Percentiles rank a stretch among this genome's conserved stretches.
Conservation (phyloP, 2,888 invertebrate species). For the Nysson spinosus region DNA sequence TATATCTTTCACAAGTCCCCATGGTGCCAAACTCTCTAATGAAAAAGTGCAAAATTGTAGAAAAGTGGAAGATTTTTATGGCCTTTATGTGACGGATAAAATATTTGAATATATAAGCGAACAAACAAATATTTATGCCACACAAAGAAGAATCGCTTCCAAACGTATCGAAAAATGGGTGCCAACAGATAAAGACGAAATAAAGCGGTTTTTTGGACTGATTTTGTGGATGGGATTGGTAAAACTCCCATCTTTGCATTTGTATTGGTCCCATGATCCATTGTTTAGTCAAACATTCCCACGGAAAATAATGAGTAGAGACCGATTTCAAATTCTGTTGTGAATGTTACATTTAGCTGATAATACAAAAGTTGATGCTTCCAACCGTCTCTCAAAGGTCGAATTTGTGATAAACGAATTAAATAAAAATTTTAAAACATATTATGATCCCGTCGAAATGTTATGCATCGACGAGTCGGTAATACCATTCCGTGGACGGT, state of each 20-base stretch:
- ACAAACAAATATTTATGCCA: background rate
- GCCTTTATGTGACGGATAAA: no score
- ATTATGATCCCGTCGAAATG: background rate
- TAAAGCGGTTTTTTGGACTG: constrained; percentile 1
- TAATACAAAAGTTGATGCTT: background rate
- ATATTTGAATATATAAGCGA: background rate
- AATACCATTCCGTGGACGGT: background rate
- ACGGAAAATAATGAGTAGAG: constrained; percentile 1
- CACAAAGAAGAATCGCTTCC: background rate
- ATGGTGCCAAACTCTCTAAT: no score
- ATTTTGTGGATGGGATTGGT: background rate
- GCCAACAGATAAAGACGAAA: constrained; percentile 2
- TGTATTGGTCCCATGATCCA: background rate
- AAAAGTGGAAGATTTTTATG: background rate
- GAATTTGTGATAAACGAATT: constrained; percentile 7
- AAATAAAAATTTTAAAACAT: constrained; percentile 2
- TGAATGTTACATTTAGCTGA: constrained; percentile 1
- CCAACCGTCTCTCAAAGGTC: constrained; percentile 9
- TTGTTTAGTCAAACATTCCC: background rate
- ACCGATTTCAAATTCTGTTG: constrained; percentile 1
- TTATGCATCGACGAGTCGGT: background rate
- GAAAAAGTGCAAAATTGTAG: background rate
- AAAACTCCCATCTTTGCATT: constrained; percentile 1
- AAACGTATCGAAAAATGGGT: constrained; percentile 4
- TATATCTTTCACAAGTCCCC: no score